Conservation (phyloP, 2,888 invertebrate species). For the Synergus laeviventris region DNA sequence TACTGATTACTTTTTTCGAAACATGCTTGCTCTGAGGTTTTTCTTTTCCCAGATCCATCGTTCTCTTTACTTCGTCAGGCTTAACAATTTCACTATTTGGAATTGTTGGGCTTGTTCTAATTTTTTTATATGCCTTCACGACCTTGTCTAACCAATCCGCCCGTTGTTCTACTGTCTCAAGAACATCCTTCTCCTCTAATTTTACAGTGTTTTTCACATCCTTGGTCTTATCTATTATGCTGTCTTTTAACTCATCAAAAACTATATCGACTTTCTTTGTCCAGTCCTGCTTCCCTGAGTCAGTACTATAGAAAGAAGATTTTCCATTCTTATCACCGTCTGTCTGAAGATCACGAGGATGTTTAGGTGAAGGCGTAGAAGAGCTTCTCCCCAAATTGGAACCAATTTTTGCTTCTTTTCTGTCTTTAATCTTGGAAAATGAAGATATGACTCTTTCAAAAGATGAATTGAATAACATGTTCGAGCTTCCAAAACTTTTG, state of each 20-base stretch:
- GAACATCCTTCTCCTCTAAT: slow-evolving; percentile 10
- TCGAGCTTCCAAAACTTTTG: background rate
- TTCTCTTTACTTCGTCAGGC: background rate
- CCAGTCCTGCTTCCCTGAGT: background rate
- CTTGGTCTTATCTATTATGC: background rate
- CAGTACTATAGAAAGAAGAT: slow-evolving; percentile 15
- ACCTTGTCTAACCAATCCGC: slow-evolving; percentile 51
- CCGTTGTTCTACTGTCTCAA: slow-evolving; percentile 39
- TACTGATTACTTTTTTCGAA: no score
- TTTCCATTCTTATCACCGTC: background rate
- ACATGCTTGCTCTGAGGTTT: background rate
- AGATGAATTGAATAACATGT: slow-evolving; percentile 44
- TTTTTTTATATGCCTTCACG: slow-evolving; percentile 35
- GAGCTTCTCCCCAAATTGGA: background rate
- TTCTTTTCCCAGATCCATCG: background rate
- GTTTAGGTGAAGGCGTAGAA: background rate
- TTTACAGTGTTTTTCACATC: background rate
- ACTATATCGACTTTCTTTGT: background rate
- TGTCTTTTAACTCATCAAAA: no score
- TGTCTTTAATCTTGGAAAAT: slow-evolving; percentile 42
- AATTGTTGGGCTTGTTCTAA: background rate
- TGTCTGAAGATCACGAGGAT: background rate
- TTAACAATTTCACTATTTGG: background rate
- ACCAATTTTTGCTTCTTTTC: slow-evolving; percentile 1
- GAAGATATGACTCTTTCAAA: slow-evolving; percentile 47